Evolutionary conservation across 2,797 vertebrate genomes (phyloP), one percentile per base, ranked within the genome.

Genomic region (Serranus cabrilla): DNA sequence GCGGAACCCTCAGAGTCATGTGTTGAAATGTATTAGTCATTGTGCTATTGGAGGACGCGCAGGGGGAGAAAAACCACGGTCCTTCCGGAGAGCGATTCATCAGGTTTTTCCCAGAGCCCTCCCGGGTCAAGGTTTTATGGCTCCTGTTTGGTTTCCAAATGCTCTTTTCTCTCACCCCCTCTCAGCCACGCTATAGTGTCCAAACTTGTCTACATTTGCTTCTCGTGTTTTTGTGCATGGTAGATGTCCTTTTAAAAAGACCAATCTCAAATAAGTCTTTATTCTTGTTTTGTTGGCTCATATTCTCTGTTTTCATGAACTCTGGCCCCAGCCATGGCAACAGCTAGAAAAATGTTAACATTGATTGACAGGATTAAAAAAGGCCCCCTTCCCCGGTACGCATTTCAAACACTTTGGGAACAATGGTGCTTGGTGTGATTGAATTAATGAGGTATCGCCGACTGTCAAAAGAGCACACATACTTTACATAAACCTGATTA

Each of bases 401-500:
- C 97, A 98, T 99, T 98, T 99, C 97, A 99, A 98, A 99, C 97
- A 97, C 97, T 97, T 94, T 91, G 96, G 94, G 96, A 97, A 99
- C 98, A 99, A 99, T 98, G 94, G 96, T 89, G 95, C 96, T 96
- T 95, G 97, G 95, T 97, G 97, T 97, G 97, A 98, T 97, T 97
- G 98, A 99, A 99, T 99, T 99, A 99, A 99, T 99, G 98, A 99
- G 98, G 95, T 98, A 97, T 97, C 91, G 93, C 65, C 89, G 96
- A 96, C 97, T 98, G 98, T 99, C 97, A 99, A 98, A 99, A 97
- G 97, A 99, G 97, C 98, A 98, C 96, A 97, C 97, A 98, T 96
- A 98, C 97, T 99, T 99, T 99, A 99, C 98, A 99, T 99, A 99
- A 99, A 99, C 97, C 97, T 98, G 97, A 99, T 99, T 99, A 99